Evolutionary conservation across 1,140 invertebrate species (phyloP).

Genomic region (Zaprionus davidi): DNA sequence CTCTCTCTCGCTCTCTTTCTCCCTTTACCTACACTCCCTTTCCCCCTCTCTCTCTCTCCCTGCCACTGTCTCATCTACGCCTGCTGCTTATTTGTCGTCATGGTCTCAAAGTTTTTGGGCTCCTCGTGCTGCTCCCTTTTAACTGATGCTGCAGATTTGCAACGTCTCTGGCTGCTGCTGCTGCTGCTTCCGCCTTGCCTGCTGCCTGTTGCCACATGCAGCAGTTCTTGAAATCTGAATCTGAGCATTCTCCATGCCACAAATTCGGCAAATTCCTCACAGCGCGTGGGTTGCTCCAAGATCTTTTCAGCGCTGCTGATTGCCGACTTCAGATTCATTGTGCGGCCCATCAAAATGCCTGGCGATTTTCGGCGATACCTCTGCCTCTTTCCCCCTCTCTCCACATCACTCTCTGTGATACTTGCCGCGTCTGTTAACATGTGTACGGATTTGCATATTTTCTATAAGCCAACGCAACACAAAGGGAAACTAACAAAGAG

Average conservation of each 20-base stretch:
- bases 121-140: conserved; percentile 45
- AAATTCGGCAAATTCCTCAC: conserved; percentile 43
- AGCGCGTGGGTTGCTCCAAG: conserved; percentile 47
- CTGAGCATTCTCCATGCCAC: conserved; percentile 29
- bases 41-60: not conserved
- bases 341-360: conserved; percentile 53
- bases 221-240: conserved; percentile 39
- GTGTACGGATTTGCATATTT: conserved; percentile 78
- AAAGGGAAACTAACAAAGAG: conserved; percentile 49
- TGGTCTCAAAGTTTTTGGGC: conserved; percentile 16
- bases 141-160: conserved; percentile 45
- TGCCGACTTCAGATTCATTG: conserved; percentile 32
- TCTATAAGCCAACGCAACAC: conserved; percentile 36
- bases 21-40: too few species aligned
- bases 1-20: not conserved
- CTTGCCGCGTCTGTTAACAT: conserved; percentile 60
- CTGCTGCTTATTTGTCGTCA: conserved; percentile 50
- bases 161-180: conserved; percentile 29
- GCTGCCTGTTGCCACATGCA: conserved; percentile 33
- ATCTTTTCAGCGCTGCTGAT: conserved; percentile 33
- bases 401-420: not conserved
- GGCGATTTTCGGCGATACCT: conserved; percentile 45
- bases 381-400: not conserved
- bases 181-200: conserved; percentile 45
- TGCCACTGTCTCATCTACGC: conserved; percentile 38